phyloP scores from a whole-genome alignment of 1,140 invertebrate genomes.

The Tetramorium alpestre region DNA sequence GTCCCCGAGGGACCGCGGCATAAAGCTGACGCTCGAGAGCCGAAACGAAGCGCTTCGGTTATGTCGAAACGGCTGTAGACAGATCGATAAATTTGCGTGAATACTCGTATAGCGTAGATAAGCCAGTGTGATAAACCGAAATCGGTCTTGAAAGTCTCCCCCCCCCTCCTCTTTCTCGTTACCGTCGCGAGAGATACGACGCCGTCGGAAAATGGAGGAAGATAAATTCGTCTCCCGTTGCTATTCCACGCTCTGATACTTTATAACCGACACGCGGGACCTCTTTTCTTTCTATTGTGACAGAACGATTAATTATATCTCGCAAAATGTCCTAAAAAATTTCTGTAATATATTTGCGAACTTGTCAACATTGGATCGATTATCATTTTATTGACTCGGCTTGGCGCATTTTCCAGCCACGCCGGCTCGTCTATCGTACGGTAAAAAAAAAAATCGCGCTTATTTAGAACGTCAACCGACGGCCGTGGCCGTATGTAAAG shows the following conservation, averaged over 20 bases:
- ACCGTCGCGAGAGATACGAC: constrained; percentile 61
- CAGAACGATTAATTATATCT: background rate
- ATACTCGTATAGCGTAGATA: constrained; percentile 78
- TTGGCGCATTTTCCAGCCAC: background rate
- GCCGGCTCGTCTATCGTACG: constrained; percentile 16
- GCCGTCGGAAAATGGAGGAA: constrained; percentile 64
- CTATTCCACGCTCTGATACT: constrained; percentile 50
- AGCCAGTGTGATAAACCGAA: constrained; percentile 70
- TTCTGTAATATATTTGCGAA: background rate
- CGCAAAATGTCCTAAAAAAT: background rate
- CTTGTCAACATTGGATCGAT: constrained; percentile 23
- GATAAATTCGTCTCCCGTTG: constrained; percentile 68
- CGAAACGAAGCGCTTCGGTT: constrained; percentile 34
- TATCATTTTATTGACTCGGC: constrained; percentile 6
- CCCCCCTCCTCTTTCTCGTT: constrained; percentile 49
- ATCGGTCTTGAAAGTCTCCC: constrained; percentile 66
- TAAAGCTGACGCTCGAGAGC: constrained; percentile 79
- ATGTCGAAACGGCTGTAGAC: constrained; percentile 69
- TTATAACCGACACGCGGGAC: constrained; percentile 50
- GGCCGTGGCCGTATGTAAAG: constrained; percentile 74
- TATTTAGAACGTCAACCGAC: constrained; percentile 59
- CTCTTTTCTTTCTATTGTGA: background rate
- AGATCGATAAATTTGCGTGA: constrained; percentile 84
- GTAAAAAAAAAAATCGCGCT: constrained; percentile 30
- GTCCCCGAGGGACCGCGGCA: constrained; percentile 75